phyloP scores from a whole-genome alignment of 1,140 invertebrate genomes.

The Zaprionus gabonicus region DNA sequence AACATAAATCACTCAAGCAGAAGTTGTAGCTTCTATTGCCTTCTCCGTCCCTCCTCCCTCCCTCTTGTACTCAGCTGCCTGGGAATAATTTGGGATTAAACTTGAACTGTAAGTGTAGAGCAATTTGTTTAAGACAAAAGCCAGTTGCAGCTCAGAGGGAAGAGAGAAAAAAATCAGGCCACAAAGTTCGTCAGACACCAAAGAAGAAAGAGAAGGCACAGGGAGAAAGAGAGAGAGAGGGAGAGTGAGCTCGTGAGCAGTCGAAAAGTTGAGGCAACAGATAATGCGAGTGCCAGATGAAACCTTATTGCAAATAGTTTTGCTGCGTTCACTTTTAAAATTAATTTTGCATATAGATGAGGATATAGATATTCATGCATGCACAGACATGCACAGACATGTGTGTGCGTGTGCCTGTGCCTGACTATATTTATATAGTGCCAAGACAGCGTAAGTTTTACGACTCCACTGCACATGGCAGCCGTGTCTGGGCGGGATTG shows the following conservation, averaged over 20 bases:
- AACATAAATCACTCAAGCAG: slow-evolving; percentile 81
- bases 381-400: slow-evolving; percentile 11
- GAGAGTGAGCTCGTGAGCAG: not conserved
- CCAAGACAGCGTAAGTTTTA: slow-evolving; percentile 58
- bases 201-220: not conserved
- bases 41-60: not conserved
- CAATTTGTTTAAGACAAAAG: slow-evolving; percentile 81
- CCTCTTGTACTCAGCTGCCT: slow-evolving; percentile 9
- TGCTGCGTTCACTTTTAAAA: slow-evolving; percentile 68
- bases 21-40: slow-evolving; percentile 59
- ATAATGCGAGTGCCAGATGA: slow-evolving; percentile 28
- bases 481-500: slow-evolving; percentile 32
- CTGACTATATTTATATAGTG: not conserved
- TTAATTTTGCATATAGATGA: slow-evolving; percentile 69
- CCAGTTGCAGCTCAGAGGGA: slow-evolving; percentile 49
- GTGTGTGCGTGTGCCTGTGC: not conserved
- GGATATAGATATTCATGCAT: slow-evolving; percentile 9
- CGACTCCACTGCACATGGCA: slow-evolving; percentile 52
- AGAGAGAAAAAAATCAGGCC: slow-evolving; percentile 38
- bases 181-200: slow-evolving; percentile 55
- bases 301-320: slow-evolving; percentile 70
- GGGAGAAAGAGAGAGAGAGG: not conserved
- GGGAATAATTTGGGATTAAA: slow-evolving; percentile 79
- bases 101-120: slow-evolving; percentile 79
- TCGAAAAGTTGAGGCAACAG: not conserved